Conservation (phyloP, 2,113 vertebrate genomes). For the Progne subis region DNA sequence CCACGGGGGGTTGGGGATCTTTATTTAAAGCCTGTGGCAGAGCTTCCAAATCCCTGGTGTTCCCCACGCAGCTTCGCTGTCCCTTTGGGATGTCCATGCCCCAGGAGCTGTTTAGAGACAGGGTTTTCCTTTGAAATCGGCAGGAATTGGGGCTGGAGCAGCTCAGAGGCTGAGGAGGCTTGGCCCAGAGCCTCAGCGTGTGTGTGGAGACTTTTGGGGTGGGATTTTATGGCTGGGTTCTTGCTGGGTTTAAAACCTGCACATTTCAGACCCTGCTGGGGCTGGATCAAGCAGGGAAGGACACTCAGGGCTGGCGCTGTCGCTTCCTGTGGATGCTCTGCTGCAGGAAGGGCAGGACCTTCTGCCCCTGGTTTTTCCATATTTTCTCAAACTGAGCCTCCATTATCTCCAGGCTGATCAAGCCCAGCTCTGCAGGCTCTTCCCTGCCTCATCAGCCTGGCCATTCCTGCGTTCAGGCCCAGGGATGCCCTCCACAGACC, state of each 20-base stretch:
- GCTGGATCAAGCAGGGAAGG: background rate
- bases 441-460: background rate
- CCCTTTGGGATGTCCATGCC: background rate
- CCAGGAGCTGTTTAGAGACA: accelerated
- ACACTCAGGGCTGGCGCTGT: accelerated
- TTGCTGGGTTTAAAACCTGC: background rate
- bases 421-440: background rate
- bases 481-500: background rate
- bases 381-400: background rate
- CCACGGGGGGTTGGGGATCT: background rate
- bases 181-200: background rate
- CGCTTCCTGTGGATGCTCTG: accelerated
- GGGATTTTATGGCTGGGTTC: background rate
- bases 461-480: background rate
- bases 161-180: accelerated
- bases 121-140: background rate
- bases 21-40: background rate
- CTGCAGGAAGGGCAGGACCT: background rate
- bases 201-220: background rate
- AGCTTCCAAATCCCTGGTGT: background rate
- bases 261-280: background rate
- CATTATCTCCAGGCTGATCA: background rate
- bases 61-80: accelerated
- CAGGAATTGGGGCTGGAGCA: background rate
- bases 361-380: background rate